Base-by-base conservation (phyloP, 1,140 invertebrate genomes). In the Cherax destructor region DNA sequence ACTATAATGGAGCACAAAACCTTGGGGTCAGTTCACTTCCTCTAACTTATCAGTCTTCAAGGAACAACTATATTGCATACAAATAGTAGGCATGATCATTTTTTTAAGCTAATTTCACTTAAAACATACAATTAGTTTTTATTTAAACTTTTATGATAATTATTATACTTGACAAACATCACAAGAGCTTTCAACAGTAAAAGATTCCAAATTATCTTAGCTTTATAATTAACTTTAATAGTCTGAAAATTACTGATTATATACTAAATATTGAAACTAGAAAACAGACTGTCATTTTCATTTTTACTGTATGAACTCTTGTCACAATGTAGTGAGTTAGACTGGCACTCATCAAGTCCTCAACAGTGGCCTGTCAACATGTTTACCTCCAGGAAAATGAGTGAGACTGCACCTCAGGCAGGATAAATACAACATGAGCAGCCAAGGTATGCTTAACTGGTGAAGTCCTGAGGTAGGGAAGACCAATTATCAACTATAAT, bases 401-500 rank as follows among this genome's bases (percentile, higher is more conserved):
- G 41, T 83, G 78, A 24, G 30, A 76, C 79, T 56, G 80, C 79
- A 69, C 79, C 77, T 88, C 87, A 88, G 52, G 78, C 61, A 81
- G 79, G 65, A 69, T 24, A 88, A 88, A 88, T 83, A 81, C 65
- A 88, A 88, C 74, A 41, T 50, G 87, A 80, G 65, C 78, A 86
- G 85, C 85, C 85, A 86, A 78, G 85, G 50, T 83, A 49, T 65
- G 56, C 87, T 65, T 88, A 88, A 81, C 87, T 88, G 87, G 78
- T 30, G 87, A 72, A 81, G 49, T 88, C 87, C 87, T 88, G 87
- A 72, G 80, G 59, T 74, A 59, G 52, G 87, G 87, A 88, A 88
- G 78, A 88, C 61, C 24, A 49, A 41, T 69, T 50, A 78, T 86
- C 74, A 86, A 61, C 81, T 56, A 24, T 41, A 30, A 65, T 83